phyloP scores from a whole-genome alignment of 1,140 invertebrate species.

The Zaprionus inermis region DNA sequence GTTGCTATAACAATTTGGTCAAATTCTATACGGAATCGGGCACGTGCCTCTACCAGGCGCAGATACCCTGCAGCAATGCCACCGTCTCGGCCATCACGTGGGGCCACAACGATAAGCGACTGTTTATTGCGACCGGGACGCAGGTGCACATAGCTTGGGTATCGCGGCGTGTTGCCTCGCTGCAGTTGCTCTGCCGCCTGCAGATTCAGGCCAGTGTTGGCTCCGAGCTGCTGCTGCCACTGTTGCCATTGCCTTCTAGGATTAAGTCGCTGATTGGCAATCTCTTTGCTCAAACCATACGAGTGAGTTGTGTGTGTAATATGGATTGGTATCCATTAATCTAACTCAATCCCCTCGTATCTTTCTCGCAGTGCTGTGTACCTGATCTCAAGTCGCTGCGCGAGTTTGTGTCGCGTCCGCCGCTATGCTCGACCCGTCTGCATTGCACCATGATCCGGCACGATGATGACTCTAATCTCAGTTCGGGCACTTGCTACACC shows the following conservation, averaged over 20 bases:
- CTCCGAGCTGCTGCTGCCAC: slow-evolving; percentile 86
- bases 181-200: slow-evolving; percentile 94
- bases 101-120: slow-evolving; percentile 97
- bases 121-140: slow-evolving; percentile 96
- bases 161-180: slow-evolving; percentile 93
- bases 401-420: slow-evolving; percentile 96
- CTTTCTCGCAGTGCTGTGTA: slow-evolving; percentile 92
- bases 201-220: slow-evolving; percentile 88
- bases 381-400: slow-evolving; percentile 94
- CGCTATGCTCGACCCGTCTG: slow-evolving; percentile 91
- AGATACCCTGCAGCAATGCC: slow-evolving; percentile 88
- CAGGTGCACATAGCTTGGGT: slow-evolving; percentile 97
- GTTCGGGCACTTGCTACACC: slow-evolving; percentile 93
- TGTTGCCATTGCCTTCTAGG: slow-evolving; percentile 93
- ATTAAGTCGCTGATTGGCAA: slow-evolving; percentile 93
- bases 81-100: slow-evolving; percentile 97
- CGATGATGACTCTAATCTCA: slow-evolving; percentile 90
- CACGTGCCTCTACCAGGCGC: slow-evolving; percentile 89
- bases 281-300: slow-evolving; percentile 97
- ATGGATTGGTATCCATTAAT: neutral
- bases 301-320: slow-evolving; percentile 86
- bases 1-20: slow-evolving; percentile 83
- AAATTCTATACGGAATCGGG: slow-evolving; percentile 93
- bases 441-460: slow-evolving; percentile 99
- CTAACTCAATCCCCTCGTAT: neutral